Evolutionary conservation across 2,797 vertebrate species (phyloP).

Genomic region (Poecilia velifera): DNA sequence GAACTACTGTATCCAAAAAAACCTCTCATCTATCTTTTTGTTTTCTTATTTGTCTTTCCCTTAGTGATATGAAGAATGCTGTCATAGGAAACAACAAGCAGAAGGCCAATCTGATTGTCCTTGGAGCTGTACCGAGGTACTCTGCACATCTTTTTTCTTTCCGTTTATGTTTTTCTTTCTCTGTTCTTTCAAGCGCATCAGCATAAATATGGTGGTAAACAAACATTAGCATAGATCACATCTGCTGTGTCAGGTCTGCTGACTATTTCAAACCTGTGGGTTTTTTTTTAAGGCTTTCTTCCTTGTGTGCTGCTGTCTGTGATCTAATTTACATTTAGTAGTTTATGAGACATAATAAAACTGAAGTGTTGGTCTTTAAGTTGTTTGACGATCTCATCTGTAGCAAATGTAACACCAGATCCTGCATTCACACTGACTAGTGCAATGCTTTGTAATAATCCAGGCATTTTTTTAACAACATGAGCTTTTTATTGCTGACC

Average conservation of each 20-base stretch:
- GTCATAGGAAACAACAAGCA: slow-evolving; percentile 99
- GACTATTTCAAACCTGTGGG: not conserved
- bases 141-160: not conserved
- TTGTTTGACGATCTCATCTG: not conserved
- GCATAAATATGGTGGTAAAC: not conserved
- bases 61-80: slow-evolving; percentile 99
- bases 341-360: not conserved
- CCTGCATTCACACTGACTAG: not conserved
- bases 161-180: not conserved
- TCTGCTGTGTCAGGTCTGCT: not conserved
- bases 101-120: slow-evolving; percentile 99
- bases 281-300: not conserved
- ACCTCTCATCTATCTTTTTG: not conserved
- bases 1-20: not conserved
- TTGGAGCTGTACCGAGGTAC: slow-evolving; percentile 98
- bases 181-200: not conserved
- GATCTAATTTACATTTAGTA: not conserved
- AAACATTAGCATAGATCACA: not conserved
- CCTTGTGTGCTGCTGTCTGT: not conserved
- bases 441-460: not conserved
- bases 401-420: not conserved
- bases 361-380: not conserved
- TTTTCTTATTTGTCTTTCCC: slow-evolving; percentile 37
- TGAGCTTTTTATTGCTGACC: not conserved
- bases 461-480: not conserved